Evolutionary conservation across 2,888 invertebrate species (phyloP).

Genomic region (Pristionchus japonicus): DNA sequence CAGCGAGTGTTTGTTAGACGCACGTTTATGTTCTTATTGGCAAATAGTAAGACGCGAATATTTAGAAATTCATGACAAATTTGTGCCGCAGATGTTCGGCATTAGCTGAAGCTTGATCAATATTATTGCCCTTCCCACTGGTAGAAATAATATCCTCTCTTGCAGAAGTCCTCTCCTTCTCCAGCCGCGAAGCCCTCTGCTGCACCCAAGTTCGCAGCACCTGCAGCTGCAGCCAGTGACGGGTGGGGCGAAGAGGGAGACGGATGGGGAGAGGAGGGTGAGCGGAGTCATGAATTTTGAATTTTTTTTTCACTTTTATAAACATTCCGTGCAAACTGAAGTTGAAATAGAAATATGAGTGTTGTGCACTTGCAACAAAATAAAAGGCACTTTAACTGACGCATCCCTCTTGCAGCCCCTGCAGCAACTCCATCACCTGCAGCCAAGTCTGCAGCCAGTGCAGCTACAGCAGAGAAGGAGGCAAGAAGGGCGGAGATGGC

Average conservation of each 20-base stretch:
- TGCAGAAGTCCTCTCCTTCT: neutral
- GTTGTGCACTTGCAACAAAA: too few species aligned
- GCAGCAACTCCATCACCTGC: neutral
- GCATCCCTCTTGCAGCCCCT: neutral
- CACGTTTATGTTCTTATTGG: too few species aligned
- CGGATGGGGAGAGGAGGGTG: slow-evolving; percentile 44
- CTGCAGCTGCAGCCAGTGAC: slow-evolving; percentile 57
- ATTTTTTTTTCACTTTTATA: too few species aligned
- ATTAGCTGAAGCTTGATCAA: neutral
- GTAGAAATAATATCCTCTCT: neutral
- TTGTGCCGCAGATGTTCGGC: neutral
- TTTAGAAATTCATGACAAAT: too few species aligned
- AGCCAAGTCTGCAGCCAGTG: neutral
- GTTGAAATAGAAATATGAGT: too few species aligned
- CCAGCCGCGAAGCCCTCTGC: neutral
- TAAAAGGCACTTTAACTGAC: neutral
- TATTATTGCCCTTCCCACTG: neutral
- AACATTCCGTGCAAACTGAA: too few species aligned
- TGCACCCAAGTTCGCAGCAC: slow-evolving; percentile 40
- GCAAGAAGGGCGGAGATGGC: slow-evolving; percentile 59
- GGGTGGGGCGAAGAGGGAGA: slow-evolving; percentile 61
- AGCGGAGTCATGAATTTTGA: too few species aligned
- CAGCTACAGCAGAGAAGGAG: slow-evolving; percentile 48
- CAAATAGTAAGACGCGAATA: too few species aligned
- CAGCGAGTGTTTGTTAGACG: too few species aligned